These are phyloP conservation scores for Noctua pronuba DNA, from an alignment of 2,888 invertebrate species.

Conservation along the genomic window DNA sequence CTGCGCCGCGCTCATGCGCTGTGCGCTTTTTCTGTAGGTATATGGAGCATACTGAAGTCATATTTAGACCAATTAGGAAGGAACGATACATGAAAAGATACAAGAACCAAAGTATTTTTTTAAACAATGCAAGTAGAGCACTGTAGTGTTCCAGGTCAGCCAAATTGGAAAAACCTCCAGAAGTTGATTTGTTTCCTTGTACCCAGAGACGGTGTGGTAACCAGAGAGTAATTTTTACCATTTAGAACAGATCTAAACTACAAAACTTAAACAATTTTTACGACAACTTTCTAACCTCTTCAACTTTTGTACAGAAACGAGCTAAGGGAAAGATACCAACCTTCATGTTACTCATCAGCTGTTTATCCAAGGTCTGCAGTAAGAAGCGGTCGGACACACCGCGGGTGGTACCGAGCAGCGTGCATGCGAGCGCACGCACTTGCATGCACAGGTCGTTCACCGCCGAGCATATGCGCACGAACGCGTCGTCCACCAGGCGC, in stretches of 20 bases:
- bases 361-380: conserved; percentile 99
- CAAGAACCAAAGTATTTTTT: background rate
- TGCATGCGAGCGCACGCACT: conserved; percentile 96
- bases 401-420: conserved; percentile 96
- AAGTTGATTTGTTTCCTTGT: background rate
- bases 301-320: background rate
- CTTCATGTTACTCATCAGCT: conserved; percentile 98
- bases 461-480: conserved; percentile 97
- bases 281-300: background rate
- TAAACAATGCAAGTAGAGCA: background rate
- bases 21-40: conserved; percentile 93
- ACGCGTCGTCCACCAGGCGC: conserved; percentile 98
- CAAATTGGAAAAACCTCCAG: background rate
- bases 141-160: background rate
- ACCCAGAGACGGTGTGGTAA: no score
- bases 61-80: background rate
- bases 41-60: background rate
- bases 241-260: background rate
- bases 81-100: background rate
- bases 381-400: conserved; percentile 97
- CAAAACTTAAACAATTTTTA: background rate
- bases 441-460: conserved; percentile 98
- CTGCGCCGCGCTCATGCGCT: conserved; percentile 96
- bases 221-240: background rate
- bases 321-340: conserved; percentile 82